Conservation (phyloP, 1,140 invertebrate genomes). For the Caenorhabditis brenneri region DNA sequence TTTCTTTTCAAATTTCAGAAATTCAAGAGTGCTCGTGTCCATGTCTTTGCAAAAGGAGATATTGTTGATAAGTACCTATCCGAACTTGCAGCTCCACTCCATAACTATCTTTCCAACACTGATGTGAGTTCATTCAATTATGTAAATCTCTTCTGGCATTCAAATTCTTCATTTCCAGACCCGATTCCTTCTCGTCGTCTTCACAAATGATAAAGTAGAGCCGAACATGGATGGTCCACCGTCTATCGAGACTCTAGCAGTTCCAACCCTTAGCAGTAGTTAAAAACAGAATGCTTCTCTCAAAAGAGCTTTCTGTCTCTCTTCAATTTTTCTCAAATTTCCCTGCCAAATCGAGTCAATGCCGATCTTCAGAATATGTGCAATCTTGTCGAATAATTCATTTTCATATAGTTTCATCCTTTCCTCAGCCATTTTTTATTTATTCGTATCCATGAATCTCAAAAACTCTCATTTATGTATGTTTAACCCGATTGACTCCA, state of each 20-base stretch:
- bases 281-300: not conserved
- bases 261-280: not conserved
- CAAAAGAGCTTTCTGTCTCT: no score
- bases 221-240: not conserved
- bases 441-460: not conserved
- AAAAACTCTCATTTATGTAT: not conserved
- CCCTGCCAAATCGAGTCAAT: constrained; percentile 8
- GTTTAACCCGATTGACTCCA: constrained; percentile 12
- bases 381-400: constrained; percentile 10
- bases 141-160: not conserved
- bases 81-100: not conserved
- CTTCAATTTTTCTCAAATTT: not conserved
- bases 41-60: constrained; percentile 1
- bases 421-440: not conserved
- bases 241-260: not conserved
- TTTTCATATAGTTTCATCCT: not conserved
- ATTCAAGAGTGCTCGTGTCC: constrained; percentile 25
- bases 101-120: not conserved
- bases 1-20: not conserved
- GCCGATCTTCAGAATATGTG: constrained; percentile 16
- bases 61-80: not conserved
- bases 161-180: not conserved
- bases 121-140: not conserved
- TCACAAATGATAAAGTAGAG: constrained; percentile 25
- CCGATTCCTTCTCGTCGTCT: not conserved